Base-by-base conservation (phyloP, 2,888 invertebrate species). In the Graphium colonna region DNA sequence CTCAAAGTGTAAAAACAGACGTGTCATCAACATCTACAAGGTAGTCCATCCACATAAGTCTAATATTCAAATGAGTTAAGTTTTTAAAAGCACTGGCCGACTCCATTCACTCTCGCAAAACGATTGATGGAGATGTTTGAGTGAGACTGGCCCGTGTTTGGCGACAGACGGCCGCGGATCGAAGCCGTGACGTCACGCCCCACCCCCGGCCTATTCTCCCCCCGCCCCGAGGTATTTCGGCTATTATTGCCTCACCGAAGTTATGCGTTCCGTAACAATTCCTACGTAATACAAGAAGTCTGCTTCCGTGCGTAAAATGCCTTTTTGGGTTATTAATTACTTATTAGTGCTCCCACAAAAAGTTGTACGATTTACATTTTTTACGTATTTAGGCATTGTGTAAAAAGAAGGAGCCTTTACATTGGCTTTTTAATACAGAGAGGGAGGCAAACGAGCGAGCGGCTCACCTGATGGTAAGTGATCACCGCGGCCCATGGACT, bases 101-200 rank as follows among this genome's bases (percentile, higher is more conserved):
- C 36, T 49, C 45, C 44, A 57, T 60, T 51, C 56, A 56, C 50
- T 50, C 51, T 54, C 56, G 53, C 60, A 64, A 65, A 67, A 68
- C 76, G 75, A 73, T 69, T 75, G 80, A 79, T 77, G 72, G 75
- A 73, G 62, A 65, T 73, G 77, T 69, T 70, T 71, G 76, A 68
- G 65, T 69, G 65, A 65, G 67, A 75, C 75, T 71, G 62, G 60
- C 59, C 56, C 59, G 63, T 63, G 56, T 68, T 73, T 71, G 73
- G 73, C 69, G 79, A 78, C 80, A 80, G 78, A 79, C 77, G 74
- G 58, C 69, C 73, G 73, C 79, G 80, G 80, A 77, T 77, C 77
- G 77, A 75, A 73, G 68, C 43, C 60, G 69, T 85, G 85, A 85
- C 86, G 85, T 85, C 86, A 85, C 58, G 50, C 39, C 68, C 59